These are phyloP conservation scores for Magallana nippona DNA, from an alignment of 2,888 invertebrate genomes.

Conservation along the genomic window DNA sequence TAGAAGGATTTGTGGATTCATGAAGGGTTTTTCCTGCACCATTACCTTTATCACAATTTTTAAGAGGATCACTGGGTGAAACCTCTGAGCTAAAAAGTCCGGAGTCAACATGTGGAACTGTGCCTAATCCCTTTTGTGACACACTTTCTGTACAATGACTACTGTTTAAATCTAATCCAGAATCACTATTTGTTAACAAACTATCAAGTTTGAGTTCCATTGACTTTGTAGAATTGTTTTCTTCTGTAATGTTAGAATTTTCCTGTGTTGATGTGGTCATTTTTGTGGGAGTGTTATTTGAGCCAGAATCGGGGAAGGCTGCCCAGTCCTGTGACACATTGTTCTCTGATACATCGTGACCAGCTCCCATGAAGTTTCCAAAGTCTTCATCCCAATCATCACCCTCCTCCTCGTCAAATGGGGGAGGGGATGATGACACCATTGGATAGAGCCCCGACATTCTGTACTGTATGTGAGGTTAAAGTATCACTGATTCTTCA, in stretches of 20 bases:
- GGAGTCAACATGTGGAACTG: slow-evolving; percentile 58
- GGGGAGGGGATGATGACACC: slow-evolving; percentile 72
- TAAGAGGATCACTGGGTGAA: slow-evolving; percentile 58
- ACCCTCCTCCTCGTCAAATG: slow-evolving; percentile 64
- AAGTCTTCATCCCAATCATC: slow-evolving; percentile 65
- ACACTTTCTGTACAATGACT: not conserved
- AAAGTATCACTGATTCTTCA: not conserved
- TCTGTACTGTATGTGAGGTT: not conserved
- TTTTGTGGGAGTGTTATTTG: not conserved
- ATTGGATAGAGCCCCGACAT: slow-evolving; percentile 74
- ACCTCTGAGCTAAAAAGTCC: slow-evolving; percentile 71
- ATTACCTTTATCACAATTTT: not conserved
- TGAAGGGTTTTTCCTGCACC: not conserved
- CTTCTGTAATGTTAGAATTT: slow-evolving; percentile 27
- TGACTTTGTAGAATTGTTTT: not conserved
- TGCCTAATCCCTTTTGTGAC: not conserved
- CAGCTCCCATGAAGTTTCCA: slow-evolving; percentile 49
- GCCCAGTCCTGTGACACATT: not conserved
- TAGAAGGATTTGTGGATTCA: not conserved
- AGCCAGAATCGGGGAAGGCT: slow-evolving; percentile 37
- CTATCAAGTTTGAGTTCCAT: slow-evolving; percentile 8
- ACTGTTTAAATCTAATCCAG: slow-evolving; percentile 25
- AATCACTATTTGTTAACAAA: slow-evolving; percentile 36
- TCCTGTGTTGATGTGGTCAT: not conserved
- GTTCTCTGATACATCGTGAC: slow-evolving; percentile 42